Evolutionary conservation across 2,888 invertebrate genomes (phyloP).

Genomic region (Entomobrya proxima): DNA sequence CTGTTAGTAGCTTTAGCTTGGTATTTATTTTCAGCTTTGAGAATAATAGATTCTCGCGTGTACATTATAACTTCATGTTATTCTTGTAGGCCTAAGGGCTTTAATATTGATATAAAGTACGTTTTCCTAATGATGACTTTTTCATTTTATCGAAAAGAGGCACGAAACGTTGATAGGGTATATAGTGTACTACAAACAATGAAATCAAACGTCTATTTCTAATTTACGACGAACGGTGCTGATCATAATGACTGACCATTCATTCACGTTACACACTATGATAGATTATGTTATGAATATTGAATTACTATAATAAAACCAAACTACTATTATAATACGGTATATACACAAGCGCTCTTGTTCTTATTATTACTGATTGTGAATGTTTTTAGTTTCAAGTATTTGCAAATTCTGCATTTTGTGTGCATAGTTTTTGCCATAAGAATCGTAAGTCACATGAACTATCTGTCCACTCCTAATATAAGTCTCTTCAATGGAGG

Average conservation of each 20-base stretch:
- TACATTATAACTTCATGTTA: background rate
- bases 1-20: background rate
- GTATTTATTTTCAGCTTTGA: constrained; percentile 8
- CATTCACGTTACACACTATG: background rate
- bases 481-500: no score
- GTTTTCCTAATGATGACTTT: constrained; percentile 15
- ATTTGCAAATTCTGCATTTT: background rate
- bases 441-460: background rate
- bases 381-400: background rate
- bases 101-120: constrained; percentile 6
- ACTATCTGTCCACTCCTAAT: background rate
- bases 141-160: background rate
- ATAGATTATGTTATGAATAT: background rate
- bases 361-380: background rate
- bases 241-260: constrained; percentile 63
- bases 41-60: background rate
- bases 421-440: background rate
- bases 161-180: background rate
- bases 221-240: constrained; percentile 61
- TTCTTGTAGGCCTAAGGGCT: background rate
- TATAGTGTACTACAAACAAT: background rate
- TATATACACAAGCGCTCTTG: no score
- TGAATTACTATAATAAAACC: constrained; percentile 24
- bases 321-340: constrained; percentile 44
- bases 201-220: constrained; percentile 34